phyloP scores from a whole-genome alignment of 2,797 vertebrate genomes.

The Garrulus glandarius region DNA sequence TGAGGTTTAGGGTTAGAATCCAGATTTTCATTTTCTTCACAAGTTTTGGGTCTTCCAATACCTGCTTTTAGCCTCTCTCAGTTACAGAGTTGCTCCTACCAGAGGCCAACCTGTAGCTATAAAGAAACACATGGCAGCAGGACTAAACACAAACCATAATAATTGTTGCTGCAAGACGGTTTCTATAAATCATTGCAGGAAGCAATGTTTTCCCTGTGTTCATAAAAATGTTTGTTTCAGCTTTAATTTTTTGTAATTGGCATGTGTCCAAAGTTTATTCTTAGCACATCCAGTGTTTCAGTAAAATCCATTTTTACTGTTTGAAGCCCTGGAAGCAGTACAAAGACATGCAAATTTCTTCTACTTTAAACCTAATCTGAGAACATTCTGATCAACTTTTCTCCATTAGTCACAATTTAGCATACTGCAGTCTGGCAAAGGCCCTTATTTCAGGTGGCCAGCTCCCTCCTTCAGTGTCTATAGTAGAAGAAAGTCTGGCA shows the following conservation, averaged over 20 bases:
- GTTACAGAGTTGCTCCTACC: neutral
- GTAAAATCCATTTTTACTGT: constrained; percentile 19
- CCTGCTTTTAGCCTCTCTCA: neutral
- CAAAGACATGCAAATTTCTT: neutral
- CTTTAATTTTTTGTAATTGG: constrained; percentile 30
- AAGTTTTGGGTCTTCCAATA: neutral
- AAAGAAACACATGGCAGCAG: neutral
- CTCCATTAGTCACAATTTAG: neutral
- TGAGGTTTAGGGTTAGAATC: neutral
- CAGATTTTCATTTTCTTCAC: neutral
- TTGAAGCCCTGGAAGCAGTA: neutral
- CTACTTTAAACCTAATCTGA: neutral
- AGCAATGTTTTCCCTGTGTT: constrained; percentile 14
- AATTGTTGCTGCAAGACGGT: neutral
- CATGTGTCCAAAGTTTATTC: constrained; percentile 4
- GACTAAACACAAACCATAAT: neutral
- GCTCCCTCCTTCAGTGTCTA: neutral
- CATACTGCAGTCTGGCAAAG: neutral
- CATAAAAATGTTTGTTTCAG: constrained; percentile 23
- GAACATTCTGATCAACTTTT: neutral
- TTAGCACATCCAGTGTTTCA: constrained; percentile 10
- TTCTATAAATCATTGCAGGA: constrained; percentile 1
- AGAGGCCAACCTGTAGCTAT: neutral
- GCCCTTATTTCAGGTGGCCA: neutral
- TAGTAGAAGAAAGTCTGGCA: neutral